Evolutionary conservation across 1,140 invertebrate species (phyloP), one percentile per base, ranked within the genome.

Genomic region (Physella acuta): DNA sequence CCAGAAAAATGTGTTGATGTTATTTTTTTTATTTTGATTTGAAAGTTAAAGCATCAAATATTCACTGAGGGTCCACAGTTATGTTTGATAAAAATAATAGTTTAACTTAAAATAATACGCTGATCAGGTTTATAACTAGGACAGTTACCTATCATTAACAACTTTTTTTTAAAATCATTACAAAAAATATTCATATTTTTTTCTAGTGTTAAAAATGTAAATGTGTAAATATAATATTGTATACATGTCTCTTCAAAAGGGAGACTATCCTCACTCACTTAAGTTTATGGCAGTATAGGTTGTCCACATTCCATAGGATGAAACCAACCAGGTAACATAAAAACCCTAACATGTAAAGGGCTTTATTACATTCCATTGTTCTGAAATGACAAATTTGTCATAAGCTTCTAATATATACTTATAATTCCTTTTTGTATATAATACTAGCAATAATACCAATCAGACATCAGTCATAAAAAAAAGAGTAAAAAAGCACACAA

Each of bases 261-360:
- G n/a, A n/a, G 39, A 11, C 39, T 11, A 44, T 8, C 39, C 8
- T 28, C 2, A 24, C 49, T 65, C 39, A 65, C 63, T 36, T 52
- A 17, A 65, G 33, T 2, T 53, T 24, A 53, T 30, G 31, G 31
- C 63, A 65, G 24, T 24, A 65, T 24, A 65, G 0, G 24, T 65
- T 65, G 49, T 65, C 63, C 1, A 65, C 49, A 65, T 65, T 65
- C 63, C 63, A 65, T 1, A 65, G n/a, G 14, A 65, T 16, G 51
- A 65, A 65, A n/a, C 63, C 63, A 1, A 65, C 3, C 1, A 49
- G 24, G 26, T 53, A 65, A 4, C n/a, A 26, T 3, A n/a, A n/a
- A 2, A 65, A n/a, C 2, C 16, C 44, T 5, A 33, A 14, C 8
- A 30, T 16, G 37, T 44, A 63, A 11, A 63, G 28, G 3, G 5